These are phyloP conservation scores for Siniperca scherzeri DNA, from an alignment of 2,797 vertebrate genomes.

Conservation along the genomic window DNA sequence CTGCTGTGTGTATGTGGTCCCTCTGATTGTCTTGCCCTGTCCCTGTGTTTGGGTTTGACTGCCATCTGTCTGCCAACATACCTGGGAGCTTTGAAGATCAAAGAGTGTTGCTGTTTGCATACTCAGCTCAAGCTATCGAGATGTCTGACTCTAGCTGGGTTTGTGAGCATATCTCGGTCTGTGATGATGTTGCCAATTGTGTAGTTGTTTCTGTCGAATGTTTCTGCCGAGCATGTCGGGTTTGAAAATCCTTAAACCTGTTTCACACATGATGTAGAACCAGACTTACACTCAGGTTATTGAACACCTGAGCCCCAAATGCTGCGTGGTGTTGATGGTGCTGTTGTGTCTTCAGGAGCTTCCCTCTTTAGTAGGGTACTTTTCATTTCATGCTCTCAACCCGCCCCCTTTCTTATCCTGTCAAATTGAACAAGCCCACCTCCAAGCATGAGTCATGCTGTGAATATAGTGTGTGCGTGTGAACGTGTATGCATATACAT, in stretches of 20 bases:
- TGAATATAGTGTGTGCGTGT: slow-evolving; percentile 41
- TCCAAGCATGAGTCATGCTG: slow-evolving; percentile 67
- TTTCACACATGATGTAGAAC: slow-evolving; percentile 18
- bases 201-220: slow-evolving; percentile 41
- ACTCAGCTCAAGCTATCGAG: slow-evolving; percentile 48
- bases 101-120: slow-evolving; percentile 64
- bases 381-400: slow-evolving; percentile 62
- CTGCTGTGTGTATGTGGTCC: slow-evolving; percentile 62
- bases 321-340: slow-evolving; percentile 23
- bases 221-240: slow-evolving; percentile 61
- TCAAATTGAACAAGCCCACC: slow-evolving; percentile 55
- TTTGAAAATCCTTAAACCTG: slow-evolving; percentile 13
- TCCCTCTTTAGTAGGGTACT: slow-evolving; percentile 11
- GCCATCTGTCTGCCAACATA: slow-evolving; percentile 67
- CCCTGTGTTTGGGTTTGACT: slow-evolving; percentile 67
- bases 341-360: slow-evolving; percentile 44
- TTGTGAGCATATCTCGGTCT: slow-evolving; percentile 45
- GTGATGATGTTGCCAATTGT: slow-evolving; percentile 42
- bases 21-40: slow-evolving; percentile 64
- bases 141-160: slow-evolving; percentile 41
- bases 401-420: slow-evolving; percentile 37
- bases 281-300: slow-evolving; percentile 27
- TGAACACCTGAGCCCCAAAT: slow-evolving; percentile 48
- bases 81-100: slow-evolving; percentile 58
- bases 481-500: neutral